Conservation (phyloP, 2,113 vertebrate species). For the Tangachromis dhanisi region DNA sequence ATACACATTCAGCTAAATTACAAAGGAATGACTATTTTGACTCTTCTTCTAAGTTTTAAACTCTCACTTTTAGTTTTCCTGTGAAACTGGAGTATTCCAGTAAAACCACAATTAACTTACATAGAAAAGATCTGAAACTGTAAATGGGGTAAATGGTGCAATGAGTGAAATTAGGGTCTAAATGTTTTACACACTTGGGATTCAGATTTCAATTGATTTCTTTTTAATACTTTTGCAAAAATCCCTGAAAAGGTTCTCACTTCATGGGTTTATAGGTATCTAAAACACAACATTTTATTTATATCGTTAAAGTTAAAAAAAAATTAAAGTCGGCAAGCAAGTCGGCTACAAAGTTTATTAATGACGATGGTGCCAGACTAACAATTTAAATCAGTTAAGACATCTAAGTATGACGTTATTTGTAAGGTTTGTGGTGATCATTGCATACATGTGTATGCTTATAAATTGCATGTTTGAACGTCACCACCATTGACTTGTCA, state of each 20-base stretch:
- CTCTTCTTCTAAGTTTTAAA: not conserved
- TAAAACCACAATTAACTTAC: not conserved
- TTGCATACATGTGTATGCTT: fast-evolving
- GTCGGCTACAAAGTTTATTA: not conserved
- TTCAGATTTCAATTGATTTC: not conserved
- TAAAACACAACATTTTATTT: not conserved
- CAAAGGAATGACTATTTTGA: not conserved
- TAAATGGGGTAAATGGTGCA: not conserved
- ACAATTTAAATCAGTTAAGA: not conserved
- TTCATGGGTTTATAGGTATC: fast-evolving
- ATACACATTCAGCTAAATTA: not conserved
- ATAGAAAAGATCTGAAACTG: not conserved
- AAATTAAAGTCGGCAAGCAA: not conserved
- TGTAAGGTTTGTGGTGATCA: not conserved
- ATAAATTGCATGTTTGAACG: not conserved
- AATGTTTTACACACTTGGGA: not conserved
- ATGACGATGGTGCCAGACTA: not conserved
- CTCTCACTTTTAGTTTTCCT: not conserved
- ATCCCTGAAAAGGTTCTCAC: not conserved
- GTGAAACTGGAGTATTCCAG: not conserved
- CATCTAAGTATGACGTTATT: not conserved
- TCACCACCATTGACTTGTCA: slow-evolving; percentile 18
- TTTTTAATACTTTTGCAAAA: not conserved
- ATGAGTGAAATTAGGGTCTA: not conserved
- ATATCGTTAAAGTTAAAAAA: not conserved